These are phyloP conservation scores for Typhlichthys subterraneus DNA, from an alignment of 2,797 vertebrate genomes.

Conservation along the genomic window DNA sequence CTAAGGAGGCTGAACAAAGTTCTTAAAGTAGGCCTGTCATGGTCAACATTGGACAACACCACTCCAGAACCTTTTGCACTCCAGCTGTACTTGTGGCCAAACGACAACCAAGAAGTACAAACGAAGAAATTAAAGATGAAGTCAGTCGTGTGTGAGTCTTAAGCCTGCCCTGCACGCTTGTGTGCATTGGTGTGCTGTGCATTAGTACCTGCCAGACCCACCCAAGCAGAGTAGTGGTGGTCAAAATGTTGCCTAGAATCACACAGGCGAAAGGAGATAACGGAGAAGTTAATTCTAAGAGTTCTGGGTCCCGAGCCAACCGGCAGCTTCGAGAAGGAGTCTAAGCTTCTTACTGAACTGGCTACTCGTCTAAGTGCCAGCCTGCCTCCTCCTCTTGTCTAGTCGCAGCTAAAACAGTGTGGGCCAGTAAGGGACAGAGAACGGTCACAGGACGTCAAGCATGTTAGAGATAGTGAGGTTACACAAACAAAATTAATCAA, in stretches of 20 bases:
- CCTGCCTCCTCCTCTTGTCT: slow-evolving; percentile 37
- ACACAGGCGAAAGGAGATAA: slow-evolving; percentile 71
- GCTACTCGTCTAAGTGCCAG: slow-evolving; percentile 31
- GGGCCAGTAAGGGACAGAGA: slow-evolving; percentile 34
- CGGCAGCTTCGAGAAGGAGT: slow-evolving; percentile 68
- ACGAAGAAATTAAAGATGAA: slow-evolving; percentile 71
- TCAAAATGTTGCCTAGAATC: slow-evolving; percentile 69
- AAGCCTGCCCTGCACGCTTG: slow-evolving; percentile 37
- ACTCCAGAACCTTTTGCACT: slow-evolving; percentile 8
- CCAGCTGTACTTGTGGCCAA: slow-evolving; percentile 44
- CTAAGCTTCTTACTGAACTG: slow-evolving; percentile 79
- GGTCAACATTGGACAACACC: slow-evolving; percentile 26
- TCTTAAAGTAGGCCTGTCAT: slow-evolving; percentile 8
- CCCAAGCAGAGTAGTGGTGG: slow-evolving; percentile 64
- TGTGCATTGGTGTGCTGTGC: slow-evolving; percentile 22
- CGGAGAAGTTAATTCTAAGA: slow-evolving; percentile 74
- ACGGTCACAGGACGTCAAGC: slow-evolving; percentile 55
- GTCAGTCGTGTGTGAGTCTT: slow-evolving; percentile 60
- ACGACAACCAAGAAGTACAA: slow-evolving; percentile 58
- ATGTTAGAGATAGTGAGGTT: slow-evolving; percentile 61
- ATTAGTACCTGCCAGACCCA: slow-evolving; percentile 46
- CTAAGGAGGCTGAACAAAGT: no score
- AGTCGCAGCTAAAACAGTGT: slow-evolving; percentile 50
- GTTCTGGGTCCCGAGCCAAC: slow-evolving; percentile 64
- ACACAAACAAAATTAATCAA: slow-evolving; percentile 58